Percentiles rank a stretch among this genome's conserved stretches.
Evolutionary conservation across 2,113 vertebrate species (phyloP).

Genomic region (Chelonoidis abingdonii): DNA sequence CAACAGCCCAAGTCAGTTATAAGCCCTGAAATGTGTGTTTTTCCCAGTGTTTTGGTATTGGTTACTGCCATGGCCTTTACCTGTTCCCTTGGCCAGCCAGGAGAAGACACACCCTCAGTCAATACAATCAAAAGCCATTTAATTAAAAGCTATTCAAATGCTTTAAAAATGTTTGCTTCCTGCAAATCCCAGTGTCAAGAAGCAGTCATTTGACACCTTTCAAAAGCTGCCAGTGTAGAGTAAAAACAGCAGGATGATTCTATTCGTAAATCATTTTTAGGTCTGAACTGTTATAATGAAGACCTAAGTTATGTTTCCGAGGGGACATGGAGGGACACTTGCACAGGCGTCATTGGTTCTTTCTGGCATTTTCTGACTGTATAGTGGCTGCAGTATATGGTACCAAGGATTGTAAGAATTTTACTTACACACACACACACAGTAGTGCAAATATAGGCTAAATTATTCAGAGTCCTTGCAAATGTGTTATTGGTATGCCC

Average conservation of each 20-base stretch:
- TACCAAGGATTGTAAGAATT: not conserved
- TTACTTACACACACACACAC: not conserved
- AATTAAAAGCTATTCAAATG: constrained; percentile 44
- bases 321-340: not conserved
- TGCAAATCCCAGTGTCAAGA: not conserved
- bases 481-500: not conserved
- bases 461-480: not conserved
- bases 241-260: not conserved
- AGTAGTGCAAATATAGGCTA: not conserved
- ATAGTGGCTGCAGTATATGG: not conserved
- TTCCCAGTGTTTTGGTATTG: not conserved
- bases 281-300: not conserved
- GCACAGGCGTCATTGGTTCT: not conserved
- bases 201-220: constrained; percentile 31
- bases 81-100: constrained; percentile 35
- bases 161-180: constrained; percentile 32
- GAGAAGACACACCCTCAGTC: constrained; percentile 46
- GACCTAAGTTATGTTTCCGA: not conserved
- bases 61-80: constrained; percentile 38
- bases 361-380: not conserved
- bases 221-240: not conserved
- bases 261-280: not conserved
- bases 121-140: constrained; percentile 53
- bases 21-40: not conserved
- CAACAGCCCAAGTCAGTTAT: constrained; percentile 25